phyloP scores from a whole-genome alignment of 2,113 vertebrate species.

The Turnix velox region DNA sequence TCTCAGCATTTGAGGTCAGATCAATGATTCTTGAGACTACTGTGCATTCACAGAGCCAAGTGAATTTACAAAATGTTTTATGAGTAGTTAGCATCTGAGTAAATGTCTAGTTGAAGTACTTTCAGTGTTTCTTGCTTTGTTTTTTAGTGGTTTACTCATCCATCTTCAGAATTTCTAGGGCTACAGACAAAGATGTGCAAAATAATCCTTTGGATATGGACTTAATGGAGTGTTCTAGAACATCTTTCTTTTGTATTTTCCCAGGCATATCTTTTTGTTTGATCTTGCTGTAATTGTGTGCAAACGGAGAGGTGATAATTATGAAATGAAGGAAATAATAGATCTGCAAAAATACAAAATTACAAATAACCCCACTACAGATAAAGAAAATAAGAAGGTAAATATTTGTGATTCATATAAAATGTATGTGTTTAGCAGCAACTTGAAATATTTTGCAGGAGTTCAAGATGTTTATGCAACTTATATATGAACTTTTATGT shows the following conservation, averaged over 20 bases:
- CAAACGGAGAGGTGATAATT: conserved; percentile 93
- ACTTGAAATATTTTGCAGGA: neutral
- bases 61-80: neutral
- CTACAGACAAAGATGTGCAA: neutral
- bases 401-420: neutral
- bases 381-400: conserved; percentile 97
- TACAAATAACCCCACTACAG: conserved; percentile 92
- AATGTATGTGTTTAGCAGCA: neutral
- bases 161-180: neutral
- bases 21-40: neutral
- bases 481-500: neutral
- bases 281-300: conserved; percentile 93
- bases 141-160: neutral
- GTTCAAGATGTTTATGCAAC: neutral
- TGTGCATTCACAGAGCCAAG: neutral
- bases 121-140: neutral
- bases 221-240: neutral
- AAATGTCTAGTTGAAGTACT: neutral
- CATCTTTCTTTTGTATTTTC: neutral
- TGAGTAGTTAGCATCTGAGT: neutral
- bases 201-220: neutral
- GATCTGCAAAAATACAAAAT: conserved; percentile 96
- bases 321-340: conserved; percentile 98
- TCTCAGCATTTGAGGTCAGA: neutral
- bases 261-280: conserved; percentile 95